Evolutionary conservation across 2,797 vertebrate species (phyloP).

Genomic region (Aplochiton taeniatus): DNA sequence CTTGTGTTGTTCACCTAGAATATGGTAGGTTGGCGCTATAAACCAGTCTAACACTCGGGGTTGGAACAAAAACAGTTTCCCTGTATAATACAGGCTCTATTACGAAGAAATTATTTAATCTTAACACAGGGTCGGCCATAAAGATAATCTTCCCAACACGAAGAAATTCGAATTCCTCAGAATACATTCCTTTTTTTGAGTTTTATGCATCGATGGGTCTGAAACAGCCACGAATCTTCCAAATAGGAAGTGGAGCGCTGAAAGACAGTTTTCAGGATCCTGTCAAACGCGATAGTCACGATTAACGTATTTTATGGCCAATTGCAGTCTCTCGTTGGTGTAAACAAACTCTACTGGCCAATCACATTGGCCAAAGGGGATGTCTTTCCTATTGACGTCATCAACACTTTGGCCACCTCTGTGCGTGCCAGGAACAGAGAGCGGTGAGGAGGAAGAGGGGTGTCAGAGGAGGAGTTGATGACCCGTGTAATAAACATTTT

Average conservation of each 20-base stretch:
- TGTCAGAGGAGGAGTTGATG: slow-evolving; percentile 10
- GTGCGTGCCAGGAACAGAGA: slow-evolving; percentile 37
- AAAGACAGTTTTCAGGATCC: slow-evolving; percentile 31
- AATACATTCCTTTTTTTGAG: neutral
- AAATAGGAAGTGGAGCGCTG: slow-evolving; percentile 26
- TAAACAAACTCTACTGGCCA: slow-evolving; percentile 63
- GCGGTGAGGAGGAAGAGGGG: neutral
- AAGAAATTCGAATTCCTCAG: too few relatives aligned
- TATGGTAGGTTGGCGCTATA: too few relatives aligned
- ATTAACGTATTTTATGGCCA: slow-evolving; percentile 34
- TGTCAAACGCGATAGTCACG: slow-evolving; percentile 17
- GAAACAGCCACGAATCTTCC: slow-evolving; percentile 3
- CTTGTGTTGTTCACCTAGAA: too few relatives aligned
- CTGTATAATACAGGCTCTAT: too few relatives aligned
- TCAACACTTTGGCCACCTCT: neutral
- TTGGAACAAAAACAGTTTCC: too few relatives aligned
- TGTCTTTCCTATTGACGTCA: slow-evolving; percentile 57
- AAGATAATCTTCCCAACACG: too few relatives aligned
- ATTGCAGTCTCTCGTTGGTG: slow-evolving; percentile 20
- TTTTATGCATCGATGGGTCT: slow-evolving; percentile 1
- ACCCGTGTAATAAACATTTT: slow-evolving; percentile 16
- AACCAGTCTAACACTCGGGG: too few relatives aligned
- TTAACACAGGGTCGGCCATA: too few relatives aligned
- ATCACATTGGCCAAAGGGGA: slow-evolving; percentile 26
- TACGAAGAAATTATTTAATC: too few relatives aligned